These are phyloP conservation scores for Sebastolobus altivelis DNA, from an alignment of 2,797 vertebrate species.

Conservation along the genomic window DNA sequence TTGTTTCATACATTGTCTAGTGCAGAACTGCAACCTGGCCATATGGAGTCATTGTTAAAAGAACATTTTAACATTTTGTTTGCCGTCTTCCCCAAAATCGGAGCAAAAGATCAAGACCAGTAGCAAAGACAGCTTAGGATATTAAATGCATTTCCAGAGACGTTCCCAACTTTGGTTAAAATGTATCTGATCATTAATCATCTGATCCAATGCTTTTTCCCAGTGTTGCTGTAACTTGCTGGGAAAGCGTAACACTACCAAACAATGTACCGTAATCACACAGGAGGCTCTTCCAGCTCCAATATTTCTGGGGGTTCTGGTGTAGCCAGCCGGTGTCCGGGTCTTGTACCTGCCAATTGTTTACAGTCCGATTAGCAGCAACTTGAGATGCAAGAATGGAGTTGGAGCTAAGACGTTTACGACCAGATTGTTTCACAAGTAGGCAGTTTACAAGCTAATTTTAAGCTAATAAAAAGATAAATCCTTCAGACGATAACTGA, in stretches of 20 bases:
- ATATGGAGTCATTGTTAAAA: background rate
- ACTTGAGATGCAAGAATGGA: background rate
- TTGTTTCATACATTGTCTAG: background rate
- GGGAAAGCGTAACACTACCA: background rate
- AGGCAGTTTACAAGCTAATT: background rate
- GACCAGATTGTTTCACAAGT: background rate
- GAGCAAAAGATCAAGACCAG: background rate
- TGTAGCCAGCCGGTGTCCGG: background rate
- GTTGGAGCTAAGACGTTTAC: background rate
- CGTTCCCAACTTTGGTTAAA: background rate
- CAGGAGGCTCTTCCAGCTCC: background rate
- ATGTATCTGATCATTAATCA: background rate
- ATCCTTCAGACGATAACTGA: background rate
- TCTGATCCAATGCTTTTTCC: background rate
- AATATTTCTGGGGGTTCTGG: background rate
- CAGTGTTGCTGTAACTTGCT: background rate
- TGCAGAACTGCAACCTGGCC: background rate
- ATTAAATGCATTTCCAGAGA: slow-evolving; percentile 11
- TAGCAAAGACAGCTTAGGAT: background rate
- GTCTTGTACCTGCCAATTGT: background rate
- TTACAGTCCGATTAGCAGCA: background rate
- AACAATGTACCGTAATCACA: background rate
- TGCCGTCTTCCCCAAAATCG: background rate
- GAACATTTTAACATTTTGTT: background rate
- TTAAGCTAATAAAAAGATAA: background rate